Evolutionary conservation across 1,140 invertebrate genomes (phyloP), one percentile per base, ranked within the genome.

Genomic region (Drosophila bocqueti): DNA sequence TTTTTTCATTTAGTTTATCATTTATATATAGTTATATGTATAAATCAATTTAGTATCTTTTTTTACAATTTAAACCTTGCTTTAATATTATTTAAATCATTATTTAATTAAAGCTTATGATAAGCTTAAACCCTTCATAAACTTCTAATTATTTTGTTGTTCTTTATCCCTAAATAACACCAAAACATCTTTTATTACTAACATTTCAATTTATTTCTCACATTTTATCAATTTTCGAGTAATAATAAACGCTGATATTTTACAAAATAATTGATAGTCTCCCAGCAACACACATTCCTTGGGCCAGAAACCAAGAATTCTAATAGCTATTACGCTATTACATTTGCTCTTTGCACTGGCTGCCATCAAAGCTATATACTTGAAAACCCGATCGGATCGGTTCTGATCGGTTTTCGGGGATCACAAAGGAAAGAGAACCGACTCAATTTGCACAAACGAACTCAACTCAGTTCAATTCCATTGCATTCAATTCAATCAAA

Each of bases 401-500:
- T 26, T 52, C 38, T 5, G n/a, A 63, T 67, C 34, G 65, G 59
- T 42, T 69, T 67, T 49, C 24, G 36, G 34, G 24, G 64, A 59
- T 16, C 40, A 45, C 29, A 34, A n/a, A 34, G 36, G 21, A 24
- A 40, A 47, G 24, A 61, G 18, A 50, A 34, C 18, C 59, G 15
- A 18, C 60, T 31, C 45, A 31, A 45, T 52, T 31, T 57, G 64
- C 38, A 61, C 67, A 74, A 68, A 61, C 63, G 46, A 64, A 78
- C 72, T 64, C 45, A 26, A 38, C 26, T 52, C 31, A 24, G 31
- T n/a, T 65, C 68, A 61, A 31, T 60, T 66, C 31, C 40, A 66
- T 18, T 69, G 36, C 31, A 75, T 54, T 50, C 43, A 65, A 65
- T 57, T 73, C 74, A 77, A 47, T 71, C 57, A 60, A 83, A 86